These are phyloP conservation scores for Brachycybe producta DNA, from an alignment of 2,888 invertebrate species.

Conservation along the genomic window DNA sequence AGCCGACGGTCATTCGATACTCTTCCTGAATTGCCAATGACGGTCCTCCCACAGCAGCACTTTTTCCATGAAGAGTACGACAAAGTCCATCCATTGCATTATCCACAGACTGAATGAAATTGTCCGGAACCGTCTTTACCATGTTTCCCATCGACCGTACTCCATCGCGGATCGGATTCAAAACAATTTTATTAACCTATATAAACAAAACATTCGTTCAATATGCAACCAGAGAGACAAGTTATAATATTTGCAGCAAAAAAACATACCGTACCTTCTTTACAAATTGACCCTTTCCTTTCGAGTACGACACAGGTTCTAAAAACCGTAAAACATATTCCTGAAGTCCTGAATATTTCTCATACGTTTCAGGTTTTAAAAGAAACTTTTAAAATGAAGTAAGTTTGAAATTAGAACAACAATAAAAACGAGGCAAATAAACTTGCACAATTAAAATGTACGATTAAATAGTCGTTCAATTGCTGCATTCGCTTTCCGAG, in stretches of 20 bases:
- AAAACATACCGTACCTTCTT: slow-evolving; percentile 29
- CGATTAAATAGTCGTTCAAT: slow-evolving; percentile 58
- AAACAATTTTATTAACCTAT: slow-evolving; percentile 51
- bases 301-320: slow-evolving; percentile 56
- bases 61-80: slow-evolving; percentile 52
- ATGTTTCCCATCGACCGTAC: slow-evolving; percentile 59
- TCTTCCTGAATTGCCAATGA: slow-evolving; percentile 31
- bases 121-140: slow-evolving; percentile 78
- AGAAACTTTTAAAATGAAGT: slow-evolving; percentile 38
- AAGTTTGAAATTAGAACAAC: slow-evolving; percentile 2
- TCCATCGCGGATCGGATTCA: slow-evolving; percentile 67
- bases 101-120: slow-evolving; percentile 68
- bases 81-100: slow-evolving; percentile 69
- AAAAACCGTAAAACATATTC: slow-evolving; percentile 50
- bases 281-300: slow-evolving; percentile 38
- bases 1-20: slow-evolving; percentile 35
- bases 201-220: slow-evolving; percentile 8
- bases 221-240: background rate
- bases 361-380: slow-evolving; percentile 46
- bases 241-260: background rate
- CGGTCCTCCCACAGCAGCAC: slow-evolving; percentile 21
- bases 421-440: too few relatives aligned
- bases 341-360: slow-evolving; percentile 47
- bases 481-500: slow-evolving; percentile 64
- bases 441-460: too few relatives aligned